These are phyloP conservation scores for Falcaria lacertinaria DNA, from an alignment of 2,888 invertebrate genomes.

Conservation along the genomic window DNA sequence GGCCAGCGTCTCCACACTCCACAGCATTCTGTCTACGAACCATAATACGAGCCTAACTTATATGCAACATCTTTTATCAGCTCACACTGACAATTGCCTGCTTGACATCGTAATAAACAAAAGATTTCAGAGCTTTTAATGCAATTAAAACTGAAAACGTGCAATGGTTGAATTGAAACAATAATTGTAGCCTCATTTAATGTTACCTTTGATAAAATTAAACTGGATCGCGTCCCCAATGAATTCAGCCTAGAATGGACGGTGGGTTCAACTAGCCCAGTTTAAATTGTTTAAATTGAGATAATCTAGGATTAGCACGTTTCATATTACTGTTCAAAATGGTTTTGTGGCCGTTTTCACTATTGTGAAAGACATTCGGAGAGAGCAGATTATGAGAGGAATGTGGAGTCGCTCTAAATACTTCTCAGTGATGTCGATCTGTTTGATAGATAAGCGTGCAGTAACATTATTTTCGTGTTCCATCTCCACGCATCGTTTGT, in stretches of 20 bases:
- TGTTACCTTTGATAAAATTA: too few relatives aligned
- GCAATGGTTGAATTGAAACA: not conserved
- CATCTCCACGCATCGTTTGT: constrained; percentile 39
- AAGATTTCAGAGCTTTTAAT: constrained; percentile 5
- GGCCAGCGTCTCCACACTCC: constrained; percentile 34
- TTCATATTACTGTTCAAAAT: not conserved
- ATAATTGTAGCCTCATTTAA: not conserved
- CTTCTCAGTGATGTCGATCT: constrained; percentile 18
- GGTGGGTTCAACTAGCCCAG: not conserved
- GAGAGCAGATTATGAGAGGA: not conserved
- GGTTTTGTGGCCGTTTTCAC: not conserved
- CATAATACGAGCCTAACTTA: constrained; percentile 39
- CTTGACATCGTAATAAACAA: constrained; percentile 22
- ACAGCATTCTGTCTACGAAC: too few relatives aligned
- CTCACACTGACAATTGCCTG: constrained; percentile 22
- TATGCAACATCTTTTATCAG: constrained; percentile 35
- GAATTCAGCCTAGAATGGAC: not conserved
- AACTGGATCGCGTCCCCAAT: not conserved
- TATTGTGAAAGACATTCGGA: not conserved
- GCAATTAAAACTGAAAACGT: not conserved
- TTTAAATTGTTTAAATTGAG: not conserved
- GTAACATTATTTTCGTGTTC: constrained; percentile 32
- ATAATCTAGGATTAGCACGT: not conserved
- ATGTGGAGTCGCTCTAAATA: constrained; percentile 20
- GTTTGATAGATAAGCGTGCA: constrained; percentile 18